A percentile compares a stretch with the other conserved stretches of the same genome.
Conservation (phyloP, 2,113 vertebrate genomes). For the Callipepla squamata region DNA sequence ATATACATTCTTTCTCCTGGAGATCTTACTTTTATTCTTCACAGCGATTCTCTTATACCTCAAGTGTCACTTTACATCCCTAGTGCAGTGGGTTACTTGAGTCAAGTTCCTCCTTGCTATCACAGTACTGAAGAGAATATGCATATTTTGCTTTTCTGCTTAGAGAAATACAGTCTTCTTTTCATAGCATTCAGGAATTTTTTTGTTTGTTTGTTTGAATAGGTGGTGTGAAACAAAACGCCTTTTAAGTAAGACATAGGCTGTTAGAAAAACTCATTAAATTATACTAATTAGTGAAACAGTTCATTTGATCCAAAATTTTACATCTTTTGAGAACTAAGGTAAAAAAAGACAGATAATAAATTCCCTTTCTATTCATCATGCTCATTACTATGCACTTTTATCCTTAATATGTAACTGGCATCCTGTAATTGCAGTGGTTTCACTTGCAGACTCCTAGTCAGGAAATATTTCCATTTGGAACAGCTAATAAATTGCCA, state of each 20-base stretch:
- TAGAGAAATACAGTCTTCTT: neutral
- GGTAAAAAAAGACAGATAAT: neutral
- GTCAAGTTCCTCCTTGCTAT: neutral
- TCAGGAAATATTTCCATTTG: neutral
- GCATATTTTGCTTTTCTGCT: neutral
- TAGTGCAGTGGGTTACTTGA: neutral
- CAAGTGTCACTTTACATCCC: neutral
- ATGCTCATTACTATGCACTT: neutral
- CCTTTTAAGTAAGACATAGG: neutral
- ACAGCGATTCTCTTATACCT: neutral
- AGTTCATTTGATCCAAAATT: neutral
- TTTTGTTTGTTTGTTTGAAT: neutral
- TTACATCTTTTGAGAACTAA: neutral
- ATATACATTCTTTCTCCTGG: neutral
- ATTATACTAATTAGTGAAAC: neutral
- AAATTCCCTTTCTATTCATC: slow-evolving; percentile 8
- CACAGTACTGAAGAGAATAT: neutral
- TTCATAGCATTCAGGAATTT: neutral
- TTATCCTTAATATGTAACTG: slow-evolving; percentile 26
- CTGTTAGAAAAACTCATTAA: neutral
- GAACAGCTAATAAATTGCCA: slow-evolving; percentile 2
- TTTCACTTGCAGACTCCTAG: neutral
- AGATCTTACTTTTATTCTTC: neutral
- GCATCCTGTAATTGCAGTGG: neutral
- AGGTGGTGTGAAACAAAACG: neutral